A percentile compares a stretch with the other conserved stretches of the same genome.
Evolutionary conservation across 2,113 vertebrate species (phyloP).

Genomic region (Sus scrofa): T2T-Sscrofa CM000819.6:85192501-85193000

Average conservation of each 20-base stretch:
- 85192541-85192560: background rate
- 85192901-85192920: slow-evolving; percentile 26
- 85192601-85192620: background rate
- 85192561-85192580: background rate
- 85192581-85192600: slow-evolving; percentile 47
- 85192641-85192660: slow-evolving; percentile 42
- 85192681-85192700: background rate
- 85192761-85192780: slow-evolving; percentile 29
- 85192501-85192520: background rate
- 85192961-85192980: slow-evolving; percentile 50
- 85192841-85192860: background rate
- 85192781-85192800: background rate
- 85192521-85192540: background rate
- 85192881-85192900: slow-evolving; percentile 40
- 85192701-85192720: background rate
- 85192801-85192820: slow-evolving; percentile 12
- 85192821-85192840: background rate
- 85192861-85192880: slow-evolving; percentile 47
- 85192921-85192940: background rate
- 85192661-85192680: background rate
- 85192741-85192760: background rate
- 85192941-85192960: background rate
- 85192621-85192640: background rate
- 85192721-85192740: slow-evolving; percentile 18
- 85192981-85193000: background rate